These are phyloP conservation scores for Oasisia sp. DNA, from an alignment of 2,888 invertebrate genomes.

Conservation along the genomic window DNA sequence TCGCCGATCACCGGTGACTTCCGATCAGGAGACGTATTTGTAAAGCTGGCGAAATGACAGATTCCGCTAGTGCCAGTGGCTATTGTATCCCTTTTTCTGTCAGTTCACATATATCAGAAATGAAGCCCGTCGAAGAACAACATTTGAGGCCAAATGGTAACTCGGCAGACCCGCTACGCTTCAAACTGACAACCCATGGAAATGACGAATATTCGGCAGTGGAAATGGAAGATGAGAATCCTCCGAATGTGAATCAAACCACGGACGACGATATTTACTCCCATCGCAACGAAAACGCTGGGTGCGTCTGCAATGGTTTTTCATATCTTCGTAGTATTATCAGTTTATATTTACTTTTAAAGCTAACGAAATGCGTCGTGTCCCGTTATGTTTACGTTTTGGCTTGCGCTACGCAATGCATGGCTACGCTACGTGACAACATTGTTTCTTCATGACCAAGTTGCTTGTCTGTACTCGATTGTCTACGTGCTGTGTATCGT, in stretches of 20 bases:
- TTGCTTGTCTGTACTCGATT: not conserved
- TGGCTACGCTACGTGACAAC: constrained; percentile 1
- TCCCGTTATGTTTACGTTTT: not conserved
- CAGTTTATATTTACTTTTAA: not conserved
- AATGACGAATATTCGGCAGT: not conserved
- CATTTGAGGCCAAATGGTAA: not conserved
- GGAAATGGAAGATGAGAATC: not conserved
- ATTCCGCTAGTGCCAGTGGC: not conserved
- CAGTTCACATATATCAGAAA: not conserved
- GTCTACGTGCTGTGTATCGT: constrained; percentile 17
- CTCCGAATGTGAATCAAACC: not conserved
- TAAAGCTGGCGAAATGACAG: not conserved
- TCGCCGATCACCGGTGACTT: constrained; percentile 17
- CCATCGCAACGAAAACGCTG: not conserved
- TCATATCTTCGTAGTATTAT: not conserved
- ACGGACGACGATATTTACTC: not conserved
- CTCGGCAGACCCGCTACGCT: not conserved
- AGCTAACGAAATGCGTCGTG: not conserved
- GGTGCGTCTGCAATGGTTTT: not conserved
- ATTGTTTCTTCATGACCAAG: not conserved
- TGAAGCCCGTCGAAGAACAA: not conserved
- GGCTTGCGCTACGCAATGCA: not conserved
- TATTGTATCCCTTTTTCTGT: not conserved
- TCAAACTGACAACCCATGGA: constrained; percentile 2
- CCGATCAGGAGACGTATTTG: constrained; percentile 17